Evolutionary conservation across 2,888 invertebrate species (phyloP).

Genomic region (Mylabris sibirica): DNA sequence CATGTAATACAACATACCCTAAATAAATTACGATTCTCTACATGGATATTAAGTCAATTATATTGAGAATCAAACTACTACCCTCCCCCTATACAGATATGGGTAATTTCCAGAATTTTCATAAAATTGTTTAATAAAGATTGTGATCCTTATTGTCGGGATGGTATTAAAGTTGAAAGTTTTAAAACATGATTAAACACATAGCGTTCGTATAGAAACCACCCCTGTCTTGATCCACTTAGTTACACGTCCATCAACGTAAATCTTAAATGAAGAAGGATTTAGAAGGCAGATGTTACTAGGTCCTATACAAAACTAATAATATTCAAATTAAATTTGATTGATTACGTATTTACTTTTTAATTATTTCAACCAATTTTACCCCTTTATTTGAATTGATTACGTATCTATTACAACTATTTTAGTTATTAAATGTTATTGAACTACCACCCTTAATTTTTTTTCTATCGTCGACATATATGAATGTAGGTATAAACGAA

Average conservation of each 20-base stretch:
- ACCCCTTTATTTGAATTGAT: too few relatives aligned
- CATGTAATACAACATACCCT: constrained; percentile 38
- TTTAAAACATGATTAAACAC: background rate
- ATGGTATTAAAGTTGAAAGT: background rate
- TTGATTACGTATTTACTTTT: background rate
- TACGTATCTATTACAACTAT: background rate
- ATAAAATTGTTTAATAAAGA: too few relatives aligned
- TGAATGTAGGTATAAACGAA: background rate
- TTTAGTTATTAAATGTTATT: background rate
- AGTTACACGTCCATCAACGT: constrained; percentile 4
- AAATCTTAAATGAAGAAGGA: constrained; percentile 9
- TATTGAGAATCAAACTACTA: background rate
- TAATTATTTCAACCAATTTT: background rate
- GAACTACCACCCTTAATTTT: background rate
- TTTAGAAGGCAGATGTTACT: constrained; percentile 3
- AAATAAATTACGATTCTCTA: constrained; percentile 50
- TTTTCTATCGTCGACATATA: background rate
- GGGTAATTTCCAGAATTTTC: too few relatives aligned
- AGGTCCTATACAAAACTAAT: background rate
- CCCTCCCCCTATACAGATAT: background rate
- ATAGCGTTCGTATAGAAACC: background rate
- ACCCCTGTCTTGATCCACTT: constrained; percentile 11
- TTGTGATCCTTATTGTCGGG: too few relatives aligned
- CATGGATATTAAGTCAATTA: constrained; percentile 34
- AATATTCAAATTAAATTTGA: constrained; percentile 13